Evolutionary conservation across 2,888 invertebrate species (phyloP).

Genomic region (Drosophila picticornis): DNA sequence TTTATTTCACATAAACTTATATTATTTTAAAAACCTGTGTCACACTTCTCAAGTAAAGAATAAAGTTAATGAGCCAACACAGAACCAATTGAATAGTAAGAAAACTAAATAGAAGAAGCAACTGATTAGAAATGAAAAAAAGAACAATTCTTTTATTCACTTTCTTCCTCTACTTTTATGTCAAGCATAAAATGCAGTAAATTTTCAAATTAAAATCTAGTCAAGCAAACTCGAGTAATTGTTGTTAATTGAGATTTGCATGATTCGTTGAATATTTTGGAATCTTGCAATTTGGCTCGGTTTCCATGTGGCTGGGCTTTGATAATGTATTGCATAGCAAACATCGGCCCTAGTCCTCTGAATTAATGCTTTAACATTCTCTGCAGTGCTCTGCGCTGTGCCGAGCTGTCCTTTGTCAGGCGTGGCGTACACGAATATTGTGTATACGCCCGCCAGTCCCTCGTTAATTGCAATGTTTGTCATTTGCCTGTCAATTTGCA

Average conservation of each 20-base stretch:
- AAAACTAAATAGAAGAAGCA: background rate
- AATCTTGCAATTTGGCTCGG: background rate
- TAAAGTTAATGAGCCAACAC: background rate
- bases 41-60: background rate
- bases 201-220: background rate
- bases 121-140: background rate
- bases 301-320: constrained; percentile 35
- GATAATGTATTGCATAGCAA: constrained; percentile 46
- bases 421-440: constrained; percentile 39
- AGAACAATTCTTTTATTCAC: no score
- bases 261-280: background rate
- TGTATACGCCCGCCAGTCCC: constrained; percentile 73
- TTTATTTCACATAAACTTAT: background rate
- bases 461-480: constrained; percentile 80
- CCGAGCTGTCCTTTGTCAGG: constrained; percentile 3
- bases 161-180: background rate
- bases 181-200: background rate
- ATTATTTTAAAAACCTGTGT: background rate
- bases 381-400: background rate
- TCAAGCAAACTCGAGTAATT: background rate
- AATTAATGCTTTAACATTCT: constrained; percentile 13
- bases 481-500: constrained; percentile 80
- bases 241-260: constrained; percentile 24
- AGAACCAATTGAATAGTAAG: background rate
- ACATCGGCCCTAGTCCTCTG: constrained; percentile 1